Evolutionary conservation across 1,140 invertebrate species (phyloP), one percentile per base, ranked within the genome.

Genomic region (Atta colombica): DNA sequence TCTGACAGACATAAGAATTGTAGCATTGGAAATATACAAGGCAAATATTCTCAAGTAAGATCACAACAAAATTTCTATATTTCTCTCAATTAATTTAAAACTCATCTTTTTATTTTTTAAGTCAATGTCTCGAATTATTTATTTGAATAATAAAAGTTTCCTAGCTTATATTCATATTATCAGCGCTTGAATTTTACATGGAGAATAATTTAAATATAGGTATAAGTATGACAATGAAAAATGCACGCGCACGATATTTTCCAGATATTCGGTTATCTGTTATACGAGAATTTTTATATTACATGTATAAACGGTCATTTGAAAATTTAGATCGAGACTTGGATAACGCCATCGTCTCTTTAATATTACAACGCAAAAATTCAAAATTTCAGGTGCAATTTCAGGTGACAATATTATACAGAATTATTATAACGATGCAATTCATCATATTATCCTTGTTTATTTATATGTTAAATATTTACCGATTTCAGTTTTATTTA

Each of bases 301-400:
- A 31, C 21, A 35, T 16, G 28, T 35, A 39, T 21, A 18, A 21
- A 51, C 45, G 31, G 14, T 18, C 7, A 80, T 69, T 69, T 69
- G n/a, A 25, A 14, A 68, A 69, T 80, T 68, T 28, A 25, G n/a
- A 28, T 80, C 31, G 28, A 55, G 63, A 69, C 35, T 80, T 39
- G 63, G 28, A 39, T 80, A 80, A 80, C 25, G 45, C 10, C 28
- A 16, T 7, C 3, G 10, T 53, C 45, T 80, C 28, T 80, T 80
- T 78, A 68, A 78, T 53, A 65, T 68, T 55, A 14, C 49, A 65
- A 5, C 1, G 10, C 10, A 39, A 39, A 68, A 80, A 69, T 28
- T 21, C 61, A 18, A 65, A 25, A 6, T 51, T 66, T 35, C 12
- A 6, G 3, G 12, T 16, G 2, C 35, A 18, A n/a, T n/a, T n/a